Conservation (phyloP, 2,888 invertebrate genomes). For the Villa cingulata region DNA sequence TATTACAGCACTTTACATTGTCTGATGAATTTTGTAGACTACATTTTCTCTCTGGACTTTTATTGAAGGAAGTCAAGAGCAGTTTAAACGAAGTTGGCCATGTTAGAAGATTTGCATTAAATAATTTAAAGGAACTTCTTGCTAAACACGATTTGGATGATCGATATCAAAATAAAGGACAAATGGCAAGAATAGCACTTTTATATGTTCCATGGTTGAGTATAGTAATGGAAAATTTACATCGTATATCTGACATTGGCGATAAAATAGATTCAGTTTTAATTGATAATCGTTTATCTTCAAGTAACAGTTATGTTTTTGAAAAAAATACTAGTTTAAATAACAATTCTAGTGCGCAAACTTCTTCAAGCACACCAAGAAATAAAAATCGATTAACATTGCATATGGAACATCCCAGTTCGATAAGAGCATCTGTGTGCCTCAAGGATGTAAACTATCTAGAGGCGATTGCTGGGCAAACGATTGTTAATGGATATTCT, state of each 20-base stretch:
- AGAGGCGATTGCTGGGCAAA: conserved; percentile 57
- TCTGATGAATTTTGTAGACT: conserved; percentile 79
- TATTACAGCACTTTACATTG: conserved; percentile 45
- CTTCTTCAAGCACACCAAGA: conserved; percentile 37
- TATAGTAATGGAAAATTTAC: conserved; percentile 75
- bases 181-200: conserved; percentile 70
- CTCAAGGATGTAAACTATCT: conserved; percentile 62
- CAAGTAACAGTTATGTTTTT: conserved; percentile 45
- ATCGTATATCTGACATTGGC: conserved; percentile 47
- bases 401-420: conserved; percentile 56
- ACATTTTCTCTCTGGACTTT: conserved; percentile 79
- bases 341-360: conserved; percentile 16
- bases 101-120: conserved; percentile 66
- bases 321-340: conserved; percentile 33
- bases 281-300: conserved; percentile 40
- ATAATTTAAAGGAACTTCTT: conserved; percentile 68
- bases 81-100: conserved; percentile 75
- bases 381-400: conserved; percentile 55
- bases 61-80: conserved; percentile 76
- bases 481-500: conserved; percentile 55
- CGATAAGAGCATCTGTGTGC: conserved; percentile 55
- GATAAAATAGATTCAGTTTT: conserved; percentile 30
- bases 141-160: conserved; percentile 93
- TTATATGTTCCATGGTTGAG: conserved; percentile 86
- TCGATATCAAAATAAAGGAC: conserved; percentile 67